These are phyloP conservation scores for Drosophila paracracens DNA, from an alignment of 2,888 invertebrate species.

Conservation along the genomic window DNA sequence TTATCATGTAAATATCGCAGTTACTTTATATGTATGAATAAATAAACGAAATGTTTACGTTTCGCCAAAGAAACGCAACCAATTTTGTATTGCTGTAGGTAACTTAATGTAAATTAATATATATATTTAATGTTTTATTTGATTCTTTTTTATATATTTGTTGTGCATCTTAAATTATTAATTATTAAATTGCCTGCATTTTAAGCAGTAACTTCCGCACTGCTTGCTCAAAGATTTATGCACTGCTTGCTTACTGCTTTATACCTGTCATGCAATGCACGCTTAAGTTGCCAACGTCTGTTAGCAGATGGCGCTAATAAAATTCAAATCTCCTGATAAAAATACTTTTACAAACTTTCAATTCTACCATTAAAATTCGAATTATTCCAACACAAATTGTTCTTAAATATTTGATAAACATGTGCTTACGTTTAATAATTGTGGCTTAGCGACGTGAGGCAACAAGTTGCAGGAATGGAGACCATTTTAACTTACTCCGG, in stretches of 20 bases:
- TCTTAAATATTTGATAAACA: neutral
- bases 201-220: neutral
- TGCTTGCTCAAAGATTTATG: neutral
- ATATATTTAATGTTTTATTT: neutral
- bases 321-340: neutral
- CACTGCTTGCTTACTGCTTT: neutral
- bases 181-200: neutral
- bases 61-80: slow-evolving; percentile 54
- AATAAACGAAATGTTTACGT: slow-evolving; percentile 55
- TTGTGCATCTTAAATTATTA: neutral
- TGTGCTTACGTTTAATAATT: neutral
- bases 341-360: neutral
- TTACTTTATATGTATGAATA: slow-evolving; percentile 34
- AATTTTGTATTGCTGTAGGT: neutral
- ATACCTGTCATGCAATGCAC: neutral
- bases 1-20: slow-evolving; percentile 51
- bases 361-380: neutral
- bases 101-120: neutral
- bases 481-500: neutral
- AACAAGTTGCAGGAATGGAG: neutral
- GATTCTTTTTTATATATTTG: neutral
- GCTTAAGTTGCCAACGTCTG: neutral
- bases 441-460: neutral
- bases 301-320: slow-evolving; percentile 10
- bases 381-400: neutral